These are phyloP conservation scores for Beroe forskalii DNA, from an alignment of 37 sponge, comb jelly and placozoan species.

Conservation along the genomic window DNA sequence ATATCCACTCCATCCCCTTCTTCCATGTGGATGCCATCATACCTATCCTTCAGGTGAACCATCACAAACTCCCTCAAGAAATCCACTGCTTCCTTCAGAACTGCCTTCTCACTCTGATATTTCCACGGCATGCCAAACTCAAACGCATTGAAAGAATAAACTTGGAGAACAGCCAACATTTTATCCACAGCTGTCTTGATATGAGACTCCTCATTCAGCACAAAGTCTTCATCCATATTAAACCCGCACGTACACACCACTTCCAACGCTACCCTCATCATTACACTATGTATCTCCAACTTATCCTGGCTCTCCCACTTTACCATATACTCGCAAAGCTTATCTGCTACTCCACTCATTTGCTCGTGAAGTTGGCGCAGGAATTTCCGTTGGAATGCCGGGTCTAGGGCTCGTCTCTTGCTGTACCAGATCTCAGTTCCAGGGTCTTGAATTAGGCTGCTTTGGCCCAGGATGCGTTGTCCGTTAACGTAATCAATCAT, in stretches of 20 bases:
- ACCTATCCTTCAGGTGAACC: not conserved
- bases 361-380: not conserved
- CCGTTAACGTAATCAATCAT: not conserved
- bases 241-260: constrained; percentile 7
- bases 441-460: not conserved
- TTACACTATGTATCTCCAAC: not conserved
- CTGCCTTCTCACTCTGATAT: not conserved
- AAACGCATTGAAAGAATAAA: not conserved
- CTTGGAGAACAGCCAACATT: not conserved
- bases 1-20: not conserved
- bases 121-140: not conserved
- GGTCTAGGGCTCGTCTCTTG: constrained; percentile 15
- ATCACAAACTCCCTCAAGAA: not conserved
- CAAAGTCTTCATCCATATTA: not conserved
- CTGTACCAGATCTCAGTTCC: constrained; percentile 8
- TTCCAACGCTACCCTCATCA: not conserved
- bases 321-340: not conserved
- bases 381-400: constrained; percentile 13
- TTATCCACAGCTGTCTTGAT: not conserved
- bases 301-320: not conserved
- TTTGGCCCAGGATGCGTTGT: not conserved
- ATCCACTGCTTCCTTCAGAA: not conserved
- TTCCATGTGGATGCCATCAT: not conserved
- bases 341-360: not conserved
- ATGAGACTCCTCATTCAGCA: not conserved